Evolutionary conservation across 1,140 invertebrate species (phyloP).

Genomic region (Trichonephila inaurata): DNA sequence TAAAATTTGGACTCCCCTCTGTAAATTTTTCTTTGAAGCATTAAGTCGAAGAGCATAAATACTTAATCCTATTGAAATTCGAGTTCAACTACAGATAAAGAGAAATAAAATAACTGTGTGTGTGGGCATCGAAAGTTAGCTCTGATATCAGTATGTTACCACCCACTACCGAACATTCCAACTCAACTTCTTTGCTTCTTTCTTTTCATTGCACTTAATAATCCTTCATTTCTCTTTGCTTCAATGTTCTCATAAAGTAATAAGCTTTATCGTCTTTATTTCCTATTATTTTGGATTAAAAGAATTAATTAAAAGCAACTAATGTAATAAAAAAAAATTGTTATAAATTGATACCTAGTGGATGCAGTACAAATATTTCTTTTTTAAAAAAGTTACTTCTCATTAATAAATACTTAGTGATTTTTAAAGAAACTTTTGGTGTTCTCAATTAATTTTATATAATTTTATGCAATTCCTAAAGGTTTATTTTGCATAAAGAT

Average conservation of each 20-base stretch:
- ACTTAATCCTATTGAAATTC: slow-evolving; percentile 48
- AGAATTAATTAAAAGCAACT: too few relatives aligned
- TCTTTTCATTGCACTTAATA: background rate
- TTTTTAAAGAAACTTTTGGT: too few relatives aligned
- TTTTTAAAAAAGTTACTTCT: too few relatives aligned
- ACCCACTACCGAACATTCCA: background rate
- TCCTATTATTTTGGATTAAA: too few relatives aligned
- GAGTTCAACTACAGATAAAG: slow-evolving; percentile 17
- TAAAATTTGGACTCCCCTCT: slow-evolving; percentile 17
- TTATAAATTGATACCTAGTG: too few relatives aligned
- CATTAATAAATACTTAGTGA: too few relatives aligned
- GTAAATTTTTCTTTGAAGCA: slow-evolving; percentile 36
- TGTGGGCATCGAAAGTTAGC: background rate
- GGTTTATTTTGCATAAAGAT: too few relatives aligned
- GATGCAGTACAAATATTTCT: too few relatives aligned
- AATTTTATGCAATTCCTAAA: too few relatives aligned
- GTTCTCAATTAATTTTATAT: too few relatives aligned
- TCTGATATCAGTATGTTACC: slow-evolving; percentile 17
- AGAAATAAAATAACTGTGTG: slow-evolving; percentile 23
- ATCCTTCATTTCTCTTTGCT: background rate
- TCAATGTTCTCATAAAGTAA: background rate
- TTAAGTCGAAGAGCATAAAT: slow-evolving; percentile 38
- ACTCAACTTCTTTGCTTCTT: background rate
- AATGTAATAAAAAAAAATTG: too few relatives aligned
- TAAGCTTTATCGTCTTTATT: too few relatives aligned